These are phyloP conservation scores for Grammomys dolichurus DNA, from an alignment of 2,113 vertebrate species.

Conservation along the genomic window DNA sequence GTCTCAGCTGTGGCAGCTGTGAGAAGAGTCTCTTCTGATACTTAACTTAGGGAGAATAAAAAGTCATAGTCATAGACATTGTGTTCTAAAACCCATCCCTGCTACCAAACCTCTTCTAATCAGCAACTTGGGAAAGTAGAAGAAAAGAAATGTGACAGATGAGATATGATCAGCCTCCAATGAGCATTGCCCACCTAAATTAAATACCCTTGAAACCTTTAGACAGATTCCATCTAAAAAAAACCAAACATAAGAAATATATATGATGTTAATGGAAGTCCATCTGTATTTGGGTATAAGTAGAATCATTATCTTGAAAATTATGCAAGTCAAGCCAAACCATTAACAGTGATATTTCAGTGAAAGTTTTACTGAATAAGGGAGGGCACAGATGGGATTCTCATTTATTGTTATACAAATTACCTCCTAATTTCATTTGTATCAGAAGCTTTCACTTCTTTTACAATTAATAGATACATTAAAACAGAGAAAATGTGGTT, in stretches of 20 bases:
- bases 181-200: background rate
- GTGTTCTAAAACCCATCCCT: background rate
- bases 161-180: background rate
- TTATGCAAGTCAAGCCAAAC: background rate
- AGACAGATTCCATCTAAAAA: background rate
- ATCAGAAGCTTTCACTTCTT: background rate
- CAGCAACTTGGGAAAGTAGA: background rate
- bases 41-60: background rate
- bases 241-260: background rate
- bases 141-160: background rate
- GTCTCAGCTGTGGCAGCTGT: background rate
- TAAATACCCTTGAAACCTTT: background rate
- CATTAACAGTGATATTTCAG: background rate
- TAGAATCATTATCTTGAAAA: background rate
- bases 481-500: constrained; percentile 12
- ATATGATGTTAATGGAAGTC: background rate
- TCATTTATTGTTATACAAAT: background rate
- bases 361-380: background rate
- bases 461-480: background rate
- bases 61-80: background rate
- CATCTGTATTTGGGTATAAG: background rate
- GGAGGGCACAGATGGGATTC: background rate
- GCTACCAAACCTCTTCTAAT: background rate
- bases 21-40: background rate
- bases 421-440: background rate